A percentile compares a stretch with the other conserved stretches of the same genome.
phyloP scores from a whole-genome alignment of 2,888 invertebrate genomes.

The Podabrus alpinus region DNA sequence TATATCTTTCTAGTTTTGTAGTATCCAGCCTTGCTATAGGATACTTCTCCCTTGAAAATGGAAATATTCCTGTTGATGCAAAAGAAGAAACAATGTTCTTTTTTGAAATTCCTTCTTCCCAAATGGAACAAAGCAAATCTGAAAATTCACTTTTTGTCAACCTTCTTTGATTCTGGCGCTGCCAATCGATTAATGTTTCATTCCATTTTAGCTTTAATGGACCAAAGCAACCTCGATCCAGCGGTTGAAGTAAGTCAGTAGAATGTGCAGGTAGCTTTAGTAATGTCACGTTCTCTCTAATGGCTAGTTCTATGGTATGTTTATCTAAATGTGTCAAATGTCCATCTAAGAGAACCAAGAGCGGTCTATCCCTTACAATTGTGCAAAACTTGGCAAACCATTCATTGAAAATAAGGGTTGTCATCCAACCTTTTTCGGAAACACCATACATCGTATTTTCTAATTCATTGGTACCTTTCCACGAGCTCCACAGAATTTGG shows the following conservation, averaged over 20 bases:
- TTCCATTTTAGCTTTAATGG: conserved; percentile 12
- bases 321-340: neutral
- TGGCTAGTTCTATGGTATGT: neutral
- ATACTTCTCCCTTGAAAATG: neutral
- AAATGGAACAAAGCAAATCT: too few species aligned
- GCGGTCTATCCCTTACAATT: neutral
- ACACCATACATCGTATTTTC: neutral
- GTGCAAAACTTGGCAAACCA: conserved; percentile 1
- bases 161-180: conserved; percentile 7
- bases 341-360: neutral
- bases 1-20: conserved; percentile 4
- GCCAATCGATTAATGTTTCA: neutral
- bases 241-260: conserved; percentile 12
- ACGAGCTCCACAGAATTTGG: neutral
- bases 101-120: too few species aligned
- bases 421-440: conserved; percentile 14
- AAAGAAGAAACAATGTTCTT: too few species aligned
- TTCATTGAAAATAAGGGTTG: neutral
- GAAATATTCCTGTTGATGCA: conserved; percentile 4
- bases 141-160: conserved; percentile 4
- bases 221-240: conserved; percentile 7
- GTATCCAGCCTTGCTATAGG: neutral
- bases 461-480: neutral
- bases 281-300: neutral
- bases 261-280: conserved; percentile 9